These are phyloP conservation scores for Pogoniulus pusillus DNA, from an alignment of 2,797 vertebrate genomes.

Conservation along the genomic window DNA sequence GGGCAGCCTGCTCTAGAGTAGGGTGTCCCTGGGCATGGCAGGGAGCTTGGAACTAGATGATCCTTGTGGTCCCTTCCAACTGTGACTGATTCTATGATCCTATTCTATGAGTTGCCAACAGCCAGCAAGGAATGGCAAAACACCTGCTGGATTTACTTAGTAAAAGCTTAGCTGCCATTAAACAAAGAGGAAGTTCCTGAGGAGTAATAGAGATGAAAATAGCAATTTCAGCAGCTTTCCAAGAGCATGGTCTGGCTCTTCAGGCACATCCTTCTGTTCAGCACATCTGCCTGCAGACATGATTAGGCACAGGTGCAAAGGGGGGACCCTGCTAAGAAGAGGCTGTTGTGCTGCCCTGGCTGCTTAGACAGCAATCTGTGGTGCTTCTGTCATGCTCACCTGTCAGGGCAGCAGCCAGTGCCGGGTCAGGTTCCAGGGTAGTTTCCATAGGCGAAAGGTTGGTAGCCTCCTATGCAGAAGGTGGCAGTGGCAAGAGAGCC, in stretches of 20 bases:
- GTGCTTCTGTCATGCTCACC: neutral
- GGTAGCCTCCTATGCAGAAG: neutral
- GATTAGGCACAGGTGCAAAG: neutral
- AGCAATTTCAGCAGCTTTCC: neutral
- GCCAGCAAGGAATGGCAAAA: neutral
- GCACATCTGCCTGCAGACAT: fast-evolving
- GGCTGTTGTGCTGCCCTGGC: fast-evolving
- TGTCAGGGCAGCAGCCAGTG: fast-evolving
- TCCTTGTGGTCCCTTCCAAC: too few species aligned
- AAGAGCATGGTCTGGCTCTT: neutral
- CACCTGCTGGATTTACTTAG: neutral
- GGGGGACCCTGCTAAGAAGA: neutral
- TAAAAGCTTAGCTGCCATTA: neutral
- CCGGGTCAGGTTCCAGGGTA: fast-evolving
- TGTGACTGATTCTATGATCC: too few species aligned
- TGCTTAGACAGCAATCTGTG: neutral
- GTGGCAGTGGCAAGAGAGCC: neutral
- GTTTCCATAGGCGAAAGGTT: neutral
- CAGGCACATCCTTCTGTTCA: neutral
- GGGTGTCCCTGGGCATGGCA: too few species aligned
- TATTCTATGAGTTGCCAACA: neutral
- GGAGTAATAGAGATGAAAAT: neutral
- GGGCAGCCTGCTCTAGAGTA: too few species aligned
- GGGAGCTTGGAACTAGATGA: too few species aligned
- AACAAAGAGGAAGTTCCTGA: neutral